Evolutionary conservation across 2,113 vertebrate genomes (phyloP).

Genomic region (Macquaria ambigua): DNA sequence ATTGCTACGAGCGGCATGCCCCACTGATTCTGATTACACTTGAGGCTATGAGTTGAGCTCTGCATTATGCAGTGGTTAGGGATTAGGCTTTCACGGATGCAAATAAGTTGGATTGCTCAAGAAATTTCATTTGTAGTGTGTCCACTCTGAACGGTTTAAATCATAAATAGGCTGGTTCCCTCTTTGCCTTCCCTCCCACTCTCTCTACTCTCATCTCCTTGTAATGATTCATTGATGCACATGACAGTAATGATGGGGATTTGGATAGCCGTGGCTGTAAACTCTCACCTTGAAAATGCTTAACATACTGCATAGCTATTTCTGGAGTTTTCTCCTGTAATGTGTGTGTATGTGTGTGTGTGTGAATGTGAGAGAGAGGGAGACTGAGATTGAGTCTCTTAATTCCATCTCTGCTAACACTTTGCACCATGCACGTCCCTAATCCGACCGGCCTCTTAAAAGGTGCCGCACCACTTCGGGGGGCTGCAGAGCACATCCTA

Average conservation of each 20-base stretch:
- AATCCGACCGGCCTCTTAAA: slow-evolving; percentile 88
- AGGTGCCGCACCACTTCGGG: slow-evolving; percentile 70
- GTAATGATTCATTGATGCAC: slow-evolving; percentile 58
- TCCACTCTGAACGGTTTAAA: slow-evolving; percentile 55
- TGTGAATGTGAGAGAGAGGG: slow-evolving; percentile 16
- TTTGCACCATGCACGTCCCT: slow-evolving; percentile 72
- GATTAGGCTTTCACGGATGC: slow-evolving; percentile 69
- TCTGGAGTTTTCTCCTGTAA: slow-evolving; percentile 41
- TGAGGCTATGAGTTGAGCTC: slow-evolving; percentile 48
- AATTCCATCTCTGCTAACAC: slow-evolving; percentile 86
- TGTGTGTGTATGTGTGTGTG: slow-evolving; percentile 27
- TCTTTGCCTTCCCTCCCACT: slow-evolving; percentile 39
- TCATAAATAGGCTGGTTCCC: slow-evolving; percentile 34
- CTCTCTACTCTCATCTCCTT: slow-evolving; percentile 59
- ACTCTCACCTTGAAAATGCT: slow-evolving; percentile 68
- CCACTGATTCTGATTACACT: slow-evolving; percentile 69
- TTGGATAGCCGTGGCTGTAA: slow-evolving; percentile 35
- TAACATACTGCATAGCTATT: slow-evolving; percentile 52
- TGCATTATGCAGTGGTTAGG: slow-evolving; percentile 63
- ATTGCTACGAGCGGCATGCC: slow-evolving; percentile 26
- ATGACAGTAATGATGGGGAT: slow-evolving; percentile 60
- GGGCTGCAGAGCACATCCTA: slow-evolving; percentile 50
- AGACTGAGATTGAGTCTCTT: slow-evolving; percentile 69
- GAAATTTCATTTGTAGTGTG: slow-evolving; percentile 69
- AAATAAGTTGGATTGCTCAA: slow-evolving; percentile 67